Conservation (phyloP, 2,797 vertebrate species). For the Rallus crepitans region DNA sequence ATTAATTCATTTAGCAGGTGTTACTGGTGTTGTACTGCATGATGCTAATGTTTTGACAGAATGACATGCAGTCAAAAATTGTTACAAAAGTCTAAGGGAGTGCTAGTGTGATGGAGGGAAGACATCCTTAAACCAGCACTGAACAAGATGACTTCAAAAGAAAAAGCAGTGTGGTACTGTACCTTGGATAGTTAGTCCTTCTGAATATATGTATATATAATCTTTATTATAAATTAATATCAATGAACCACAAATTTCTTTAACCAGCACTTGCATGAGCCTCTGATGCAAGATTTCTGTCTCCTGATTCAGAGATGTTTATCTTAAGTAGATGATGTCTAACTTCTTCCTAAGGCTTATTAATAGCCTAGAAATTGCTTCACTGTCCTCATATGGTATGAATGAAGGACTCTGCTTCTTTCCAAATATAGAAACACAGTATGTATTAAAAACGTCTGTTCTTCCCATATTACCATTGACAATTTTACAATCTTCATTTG, state of each 20-base stretch:
- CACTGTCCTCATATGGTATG: slow-evolving; percentile 33
- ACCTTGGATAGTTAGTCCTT: neutral
- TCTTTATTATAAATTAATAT: neutral
- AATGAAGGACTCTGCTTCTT: neutral
- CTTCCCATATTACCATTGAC: neutral
- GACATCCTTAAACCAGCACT: neutral
- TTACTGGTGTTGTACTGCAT: neutral
- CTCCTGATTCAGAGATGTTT: neutral
- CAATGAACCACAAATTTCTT: neutral
- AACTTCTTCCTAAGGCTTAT: slow-evolving; percentile 4
- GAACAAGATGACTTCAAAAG: neutral
- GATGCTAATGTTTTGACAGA: neutral
- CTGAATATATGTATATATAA: neutral
- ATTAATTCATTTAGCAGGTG: neutral
- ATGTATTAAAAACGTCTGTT: slow-evolving; percentile 46
- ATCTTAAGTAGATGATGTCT: neutral
- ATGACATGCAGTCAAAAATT: neutral
- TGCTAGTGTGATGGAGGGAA: neutral
- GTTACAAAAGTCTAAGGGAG: neutral
- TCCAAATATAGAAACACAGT: neutral
- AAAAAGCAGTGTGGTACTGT: neutral
- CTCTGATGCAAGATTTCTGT: neutral
- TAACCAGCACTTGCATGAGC: neutral
- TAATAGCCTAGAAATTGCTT: slow-evolving; percentile 30
- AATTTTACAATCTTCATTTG: neutral